phyloP scores from a whole-genome alignment of 2,888 invertebrate species.

The Cryptocephalus primarius region DNA sequence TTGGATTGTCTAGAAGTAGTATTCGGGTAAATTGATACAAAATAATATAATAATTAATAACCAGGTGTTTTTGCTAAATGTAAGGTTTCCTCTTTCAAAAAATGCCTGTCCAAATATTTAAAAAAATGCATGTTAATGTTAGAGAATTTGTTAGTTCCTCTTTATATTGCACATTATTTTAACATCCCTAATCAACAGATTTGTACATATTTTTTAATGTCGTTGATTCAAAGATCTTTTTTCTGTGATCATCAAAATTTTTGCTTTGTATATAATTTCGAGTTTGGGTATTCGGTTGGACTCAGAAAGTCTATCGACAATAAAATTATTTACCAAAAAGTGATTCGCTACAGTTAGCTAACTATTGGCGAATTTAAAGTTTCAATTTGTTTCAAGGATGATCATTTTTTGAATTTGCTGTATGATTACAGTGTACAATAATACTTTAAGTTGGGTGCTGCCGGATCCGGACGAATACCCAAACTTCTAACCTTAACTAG shows the following conservation, averaged over 20 bases:
- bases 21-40: constrained; percentile 21
- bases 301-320: no score
- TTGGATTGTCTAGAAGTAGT: constrained; percentile 36
- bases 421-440: no score
- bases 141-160: constrained; percentile 13
- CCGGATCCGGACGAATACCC: no score
- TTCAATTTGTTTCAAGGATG: no score
- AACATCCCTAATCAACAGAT: constrained; percentile 11
- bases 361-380: no score
- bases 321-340: not conserved
- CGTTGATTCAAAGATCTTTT: constrained; percentile 19
- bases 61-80: constrained; percentile 25
- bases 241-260: constrained; percentile 23
- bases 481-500: constrained; percentile 10
- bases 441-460: no score
- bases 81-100: constrained; percentile 16
- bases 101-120: constrained; percentile 13
- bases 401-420: no score
- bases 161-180: constrained; percentile 9
- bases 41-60: constrained; percentile 23
- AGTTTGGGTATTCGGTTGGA: no score
- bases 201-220: constrained; percentile 21
- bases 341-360: not conserved
- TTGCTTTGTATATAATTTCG: constrained; percentile 17
- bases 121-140: constrained; percentile 17